Percentiles rank a stretch among this genome's conserved stretches.
Conservation (phyloP, 2,888 invertebrate species). For the Troilus luridus region DNA sequence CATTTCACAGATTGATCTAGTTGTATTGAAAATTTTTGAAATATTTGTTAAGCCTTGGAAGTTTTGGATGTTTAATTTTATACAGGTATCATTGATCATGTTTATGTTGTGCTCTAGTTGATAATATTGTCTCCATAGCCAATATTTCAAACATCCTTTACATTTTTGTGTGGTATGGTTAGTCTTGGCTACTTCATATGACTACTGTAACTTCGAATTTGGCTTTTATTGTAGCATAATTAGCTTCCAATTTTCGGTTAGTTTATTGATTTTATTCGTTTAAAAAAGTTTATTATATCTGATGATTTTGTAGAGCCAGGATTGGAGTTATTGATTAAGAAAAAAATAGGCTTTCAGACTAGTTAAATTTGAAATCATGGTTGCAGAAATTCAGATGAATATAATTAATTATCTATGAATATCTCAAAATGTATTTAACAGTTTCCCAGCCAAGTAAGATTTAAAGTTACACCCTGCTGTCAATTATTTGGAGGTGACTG, state of each 20-base stretch:
- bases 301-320: not conserved
- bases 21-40: not conserved
- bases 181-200: no score
- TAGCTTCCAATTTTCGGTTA: not conserved
- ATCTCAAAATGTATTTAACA: no score
- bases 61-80: not conserved
- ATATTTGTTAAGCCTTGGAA: not conserved
- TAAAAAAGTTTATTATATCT: not conserved
- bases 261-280: not conserved
- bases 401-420: not conserved
- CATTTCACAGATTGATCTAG: not conserved
- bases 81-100: not conserved
- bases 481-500: not conserved
- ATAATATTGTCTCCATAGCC: not conserved
- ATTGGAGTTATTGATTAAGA: not conserved
- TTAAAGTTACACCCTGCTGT: not conserved
- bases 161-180: no score
- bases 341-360: not conserved
- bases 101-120: not conserved
- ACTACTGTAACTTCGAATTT: no score
- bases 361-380: not conserved
- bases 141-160: not conserved
- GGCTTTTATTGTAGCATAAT: not conserved
- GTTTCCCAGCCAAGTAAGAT: not conserved
- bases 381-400: not conserved